Evolutionary conservation across 2,888 invertebrate genomes (phyloP).

Genomic region (Barypeithes pellucidus): DNA sequence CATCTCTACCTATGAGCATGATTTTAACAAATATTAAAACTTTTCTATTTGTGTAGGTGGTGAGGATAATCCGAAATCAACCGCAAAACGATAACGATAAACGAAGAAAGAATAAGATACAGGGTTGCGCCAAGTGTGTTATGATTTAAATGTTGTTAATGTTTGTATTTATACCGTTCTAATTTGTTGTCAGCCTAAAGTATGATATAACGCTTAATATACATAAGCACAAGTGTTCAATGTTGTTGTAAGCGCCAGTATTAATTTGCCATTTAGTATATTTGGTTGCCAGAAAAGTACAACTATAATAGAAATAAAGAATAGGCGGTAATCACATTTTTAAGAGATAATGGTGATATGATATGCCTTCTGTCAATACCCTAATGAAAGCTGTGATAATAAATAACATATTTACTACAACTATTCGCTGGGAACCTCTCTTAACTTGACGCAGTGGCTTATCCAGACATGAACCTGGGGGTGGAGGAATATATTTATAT

Average conservation of each 20-base stretch:
- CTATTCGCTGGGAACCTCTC: too few species aligned
- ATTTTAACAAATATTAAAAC: conserved; percentile 6
- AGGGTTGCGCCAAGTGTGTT: conserved; percentile 64
- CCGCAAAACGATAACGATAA: conserved; percentile 81
- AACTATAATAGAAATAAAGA: not conserved
- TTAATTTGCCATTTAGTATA: not conserved
- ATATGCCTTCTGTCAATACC: too few species aligned
- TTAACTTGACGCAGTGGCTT: too few species aligned
- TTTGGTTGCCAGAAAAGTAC: not conserved
- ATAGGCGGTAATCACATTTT: not conserved
- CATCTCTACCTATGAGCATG: too few species aligned
- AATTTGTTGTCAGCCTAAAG: conserved; percentile 54
- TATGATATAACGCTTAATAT: conserved; percentile 21
- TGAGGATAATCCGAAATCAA: conserved; percentile 84
- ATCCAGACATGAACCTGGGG: too few species aligned
- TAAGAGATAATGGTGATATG: too few species aligned
- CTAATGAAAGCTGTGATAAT: not conserved
- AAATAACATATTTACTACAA: too few species aligned
- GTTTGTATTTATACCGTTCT: conserved; percentile 49
- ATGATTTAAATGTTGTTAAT: conserved; percentile 56
- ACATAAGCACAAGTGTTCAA: conserved; percentile 31
- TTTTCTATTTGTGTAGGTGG: conserved; percentile 73
- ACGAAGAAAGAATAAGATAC: conserved; percentile 75
- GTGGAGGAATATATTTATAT: too few species aligned
- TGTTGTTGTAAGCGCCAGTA: conserved; percentile 29